phyloP scores from a whole-genome alignment of 2,888 invertebrate genomes.

The Spatulosminthurus flaviceps region DNA sequence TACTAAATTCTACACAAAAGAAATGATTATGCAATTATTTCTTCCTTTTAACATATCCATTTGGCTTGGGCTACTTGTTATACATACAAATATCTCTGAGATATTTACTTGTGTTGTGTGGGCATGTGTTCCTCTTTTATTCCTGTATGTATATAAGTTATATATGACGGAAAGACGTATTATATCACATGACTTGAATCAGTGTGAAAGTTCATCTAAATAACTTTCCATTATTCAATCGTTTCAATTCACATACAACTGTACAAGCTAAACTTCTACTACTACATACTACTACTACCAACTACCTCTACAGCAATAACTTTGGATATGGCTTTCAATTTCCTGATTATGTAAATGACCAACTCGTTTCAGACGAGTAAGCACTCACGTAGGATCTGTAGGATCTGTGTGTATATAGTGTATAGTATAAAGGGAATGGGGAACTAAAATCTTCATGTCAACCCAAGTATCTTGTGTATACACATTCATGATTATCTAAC shows the following conservation, averaged over 20 bases:
- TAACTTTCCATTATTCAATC: slow-evolving; percentile 42
- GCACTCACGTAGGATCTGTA: background rate
- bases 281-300: background rate
- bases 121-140: background rate
- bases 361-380: slow-evolving; percentile 25
- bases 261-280: background rate
- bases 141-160: background rate
- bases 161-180: background rate
- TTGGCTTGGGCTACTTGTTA: too few species aligned
- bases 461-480: background rate
- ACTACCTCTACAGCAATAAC: background rate
- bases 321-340: slow-evolving; percentile 21
- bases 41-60: too few species aligned
- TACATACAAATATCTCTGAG: too few species aligned
- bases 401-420: background rate
- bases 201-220: slow-evolving; percentile 40
- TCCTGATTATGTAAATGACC: slow-evolving; percentile 41
- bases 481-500: background rate
- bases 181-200: slow-evolving; percentile 15
- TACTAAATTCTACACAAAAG: too few species aligned
- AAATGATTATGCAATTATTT: too few species aligned
- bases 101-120: background rate
- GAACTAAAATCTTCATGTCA: background rate
- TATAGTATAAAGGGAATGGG: background rate
- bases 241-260: slow-evolving; percentile 18